These are phyloP conservation scores for Dolomedes plantarius DNA, from an alignment of 2,888 invertebrate genomes.

Conservation along the genomic window DNA sequence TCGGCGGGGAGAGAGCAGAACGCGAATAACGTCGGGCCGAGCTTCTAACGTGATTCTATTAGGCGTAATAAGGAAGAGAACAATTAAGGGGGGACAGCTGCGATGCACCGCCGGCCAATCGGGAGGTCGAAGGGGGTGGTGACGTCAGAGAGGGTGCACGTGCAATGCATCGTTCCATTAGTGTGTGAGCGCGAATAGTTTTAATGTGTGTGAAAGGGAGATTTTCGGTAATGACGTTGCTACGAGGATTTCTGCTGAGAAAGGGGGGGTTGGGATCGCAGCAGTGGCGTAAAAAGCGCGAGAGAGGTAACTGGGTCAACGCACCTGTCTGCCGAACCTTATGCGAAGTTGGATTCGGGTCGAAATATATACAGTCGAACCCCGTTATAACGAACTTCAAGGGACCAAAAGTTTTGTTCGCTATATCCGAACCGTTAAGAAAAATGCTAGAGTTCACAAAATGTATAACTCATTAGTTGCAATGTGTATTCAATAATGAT, in stretches of 20 bases:
- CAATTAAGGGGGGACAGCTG: slow-evolving; percentile 61
- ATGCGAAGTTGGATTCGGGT: too few relatives aligned
- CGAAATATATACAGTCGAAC: too few relatives aligned
- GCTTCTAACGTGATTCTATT: slow-evolving; percentile 61
- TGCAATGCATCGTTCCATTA: slow-evolving; percentile 49
- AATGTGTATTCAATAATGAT: too few relatives aligned
- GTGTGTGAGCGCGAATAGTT: slow-evolving; percentile 52
- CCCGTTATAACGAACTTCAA: too few relatives aligned
- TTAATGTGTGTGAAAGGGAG: slow-evolving; percentile 58
- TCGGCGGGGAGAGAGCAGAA: background rate
- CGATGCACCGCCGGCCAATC: slow-evolving; percentile 32
- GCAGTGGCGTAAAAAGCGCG: too few relatives aligned
- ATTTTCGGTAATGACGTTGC: slow-evolving; percentile 45
- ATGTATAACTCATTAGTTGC: too few relatives aligned
- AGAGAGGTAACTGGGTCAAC: too few relatives aligned
- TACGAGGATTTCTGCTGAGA: background rate
- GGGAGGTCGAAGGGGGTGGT: slow-evolving; percentile 29
- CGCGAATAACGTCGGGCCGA: background rate
- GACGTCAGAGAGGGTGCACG: slow-evolving; percentile 54
- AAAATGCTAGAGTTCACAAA: too few relatives aligned
- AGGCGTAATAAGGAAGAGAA: slow-evolving; percentile 60
- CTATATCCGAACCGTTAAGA: too few relatives aligned
- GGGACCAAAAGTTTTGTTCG: too few relatives aligned
- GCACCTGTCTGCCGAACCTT: too few relatives aligned
- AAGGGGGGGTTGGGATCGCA: background rate